Conservation (phyloP, 1,140 invertebrate genomes). For the Odontomachus brunneus region DNA sequence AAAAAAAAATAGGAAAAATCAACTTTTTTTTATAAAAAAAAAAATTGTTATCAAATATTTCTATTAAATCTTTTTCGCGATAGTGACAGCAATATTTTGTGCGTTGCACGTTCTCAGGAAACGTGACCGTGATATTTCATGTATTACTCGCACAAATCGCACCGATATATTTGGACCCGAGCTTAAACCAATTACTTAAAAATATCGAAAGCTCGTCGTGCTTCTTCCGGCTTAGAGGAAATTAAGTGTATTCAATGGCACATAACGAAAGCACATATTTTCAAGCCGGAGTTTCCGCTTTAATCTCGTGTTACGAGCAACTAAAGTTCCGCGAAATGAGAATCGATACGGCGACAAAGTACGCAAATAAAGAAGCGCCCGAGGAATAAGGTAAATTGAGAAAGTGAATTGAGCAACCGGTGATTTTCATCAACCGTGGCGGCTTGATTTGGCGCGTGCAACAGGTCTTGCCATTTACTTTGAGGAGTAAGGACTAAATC, state of each 20-base stretch:
- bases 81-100: neutral
- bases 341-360: constrained; percentile 58
- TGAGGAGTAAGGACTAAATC: constrained; percentile 53
- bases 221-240: constrained; percentile 30
- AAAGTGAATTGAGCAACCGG: constrained; percentile 56
- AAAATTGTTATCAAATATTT: no score
- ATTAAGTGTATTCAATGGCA: constrained; percentile 47
- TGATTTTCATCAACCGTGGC: constrained; percentile 58
- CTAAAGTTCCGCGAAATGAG: constrained; percentile 54
- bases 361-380: constrained; percentile 60
- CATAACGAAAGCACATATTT: constrained; percentile 52
- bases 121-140: neutral
- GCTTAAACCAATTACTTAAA: constrained; percentile 35
- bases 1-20: no score
- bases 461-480: constrained; percentile 59
- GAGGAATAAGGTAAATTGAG: constrained; percentile 58
- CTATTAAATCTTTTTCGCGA: no score
- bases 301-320: constrained; percentile 54
- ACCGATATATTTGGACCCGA: neutral
- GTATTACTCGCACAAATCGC: constrained; percentile 3
- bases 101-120: neutral
- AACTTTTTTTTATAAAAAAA: no score
- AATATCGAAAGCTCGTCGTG: constrained; percentile 25
- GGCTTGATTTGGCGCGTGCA: constrained; percentile 54
- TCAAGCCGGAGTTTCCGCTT: constrained; percentile 28